Base-by-base conservation (phyloP, 2,113 vertebrate genomes). In the Acanthisitta chloris region DNA sequence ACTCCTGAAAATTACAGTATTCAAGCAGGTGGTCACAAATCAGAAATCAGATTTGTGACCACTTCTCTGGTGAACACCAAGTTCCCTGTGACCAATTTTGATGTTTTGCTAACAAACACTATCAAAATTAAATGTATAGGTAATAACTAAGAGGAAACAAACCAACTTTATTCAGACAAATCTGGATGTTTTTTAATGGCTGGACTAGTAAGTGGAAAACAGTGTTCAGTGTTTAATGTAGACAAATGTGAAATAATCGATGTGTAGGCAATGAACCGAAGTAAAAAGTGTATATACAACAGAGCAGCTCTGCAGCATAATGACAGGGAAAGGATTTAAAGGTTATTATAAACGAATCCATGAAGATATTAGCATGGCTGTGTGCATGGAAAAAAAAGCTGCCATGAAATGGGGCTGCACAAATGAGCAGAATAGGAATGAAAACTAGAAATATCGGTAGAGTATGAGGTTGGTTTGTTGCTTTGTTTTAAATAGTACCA, bases 171-270 rank as follows among this genome's bases (percentile, higher is more conserved):
- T 82, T 89, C 55, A 38, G 31, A n/a, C 80, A 51, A 40, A 57
- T 81, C 43, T 61, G 38, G 31, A 4, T 89, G 14, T 82, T 79
- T 94, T 87, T 43, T 40, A 90, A 77, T 69, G 58, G 21, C 78
- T 51, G 55, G 74, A 45, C 66, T 62, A 71, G 66, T 34, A 95
- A 93, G 54, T 86, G 70, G 70, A 96, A 96, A 96, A 92, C 78
- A 51, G 36, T 81, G 45, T 85, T 96, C 77, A 33, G 59, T 81
- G 65, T 89, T 94, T 95, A 95, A 96, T 6, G 0, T 55, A 93
- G 92, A 94, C 82, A 93, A 95, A 95, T 94, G 86, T 46, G 77
- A 96, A 96, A 96, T 94, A 94, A 94, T 95, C 14, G 3, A 85
- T 80, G 54, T 38, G 73, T 88, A 92, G 81, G 91, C 85, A 97